Base-by-base conservation (phyloP, 1,140 invertebrate species). In the Conopomorpha cramerella region DNA sequence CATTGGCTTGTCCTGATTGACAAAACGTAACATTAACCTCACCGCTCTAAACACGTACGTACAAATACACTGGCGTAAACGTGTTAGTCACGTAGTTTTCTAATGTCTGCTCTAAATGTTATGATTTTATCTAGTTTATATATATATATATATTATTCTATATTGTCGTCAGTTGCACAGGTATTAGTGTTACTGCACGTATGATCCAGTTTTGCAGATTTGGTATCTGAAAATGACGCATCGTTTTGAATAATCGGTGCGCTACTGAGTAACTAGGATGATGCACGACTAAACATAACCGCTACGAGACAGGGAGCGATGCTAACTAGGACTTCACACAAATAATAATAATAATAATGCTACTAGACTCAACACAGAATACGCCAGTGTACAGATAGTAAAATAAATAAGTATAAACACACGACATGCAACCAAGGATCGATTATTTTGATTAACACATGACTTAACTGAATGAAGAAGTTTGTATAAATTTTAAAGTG, bases 351-450 rank as follows among this genome's bases (percentile, higher is more conserved):
- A n/a, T n/a, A n/a, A n/a, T n/a, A n/a, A n/a, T n/a, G n/a, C n/a
- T n/a, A n/a, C n/a, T n/a, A n/a, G n/a, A n/a, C n/a, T n/a, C 45
- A 45, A 60, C 57, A 62, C 61, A 70, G n/a, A 67, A 65, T 70
- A 70, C 67, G 67, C 64, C 67, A 68, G 67, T 65, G 55, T 52
- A 45, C 39, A 55, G 36, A 52, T 41, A 41, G 46, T 30, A 32
- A 39, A 38, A 40, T 28, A 46, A 42, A 41, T 43, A 30, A 46
- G 25, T 39, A 47, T 57, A 66, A 61, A 59, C 59, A 56, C 34
- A 49, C 27, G 36, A 30, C 40, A 36, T 33, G 16, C 25, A n/a
- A n/a, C n/a, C n/a, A n/a, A n/a, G n/a, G n/a, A n/a, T n/a, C n/a
- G n/a, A n/a, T n/a, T n/a, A n/a, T n/a, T n/a, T n/a, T n/a, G n/a